Percentiles rank a stretch among this genome's conserved stretches.
phyloP scores from a whole-genome alignment of 1,140 invertebrate species.

The Anadara kagoshimensis region DNA sequence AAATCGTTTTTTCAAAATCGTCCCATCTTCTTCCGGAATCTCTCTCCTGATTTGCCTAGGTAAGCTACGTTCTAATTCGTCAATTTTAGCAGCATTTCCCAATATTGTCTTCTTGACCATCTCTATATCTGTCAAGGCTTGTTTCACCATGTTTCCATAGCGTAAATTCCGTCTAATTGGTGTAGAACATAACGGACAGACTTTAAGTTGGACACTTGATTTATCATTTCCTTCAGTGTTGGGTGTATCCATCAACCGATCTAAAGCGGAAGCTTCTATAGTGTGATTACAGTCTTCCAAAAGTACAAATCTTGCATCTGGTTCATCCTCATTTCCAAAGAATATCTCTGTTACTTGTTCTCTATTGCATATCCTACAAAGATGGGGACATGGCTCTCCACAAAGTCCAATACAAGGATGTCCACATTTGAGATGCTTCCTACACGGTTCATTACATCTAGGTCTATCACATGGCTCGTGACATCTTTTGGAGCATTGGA shows the following conservation, averaged over 20 bases:
- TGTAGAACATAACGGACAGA: conserved; percentile 80
- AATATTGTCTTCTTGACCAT: conserved; percentile 38
- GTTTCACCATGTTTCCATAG: conserved; percentile 79
- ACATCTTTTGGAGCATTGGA: conserved; percentile 78
- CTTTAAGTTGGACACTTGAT: conserved; percentile 75
- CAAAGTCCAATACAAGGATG: conserved; percentile 80
- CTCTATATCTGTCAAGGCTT: conserved; percentile 45
- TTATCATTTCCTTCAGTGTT: conserved; percentile 65
- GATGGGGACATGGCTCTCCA: conserved; percentile 77
- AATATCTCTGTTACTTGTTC: conserved; percentile 78
- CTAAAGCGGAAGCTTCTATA: conserved; percentile 46
- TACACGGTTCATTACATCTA: conserved; percentile 49
- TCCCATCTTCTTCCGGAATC: background rate
- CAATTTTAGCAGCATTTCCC: conserved; percentile 17
- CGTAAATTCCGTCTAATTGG: conserved; percentile 78
- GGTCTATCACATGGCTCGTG: conserved; percentile 75
- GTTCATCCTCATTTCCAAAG: conserved; percentile 73
- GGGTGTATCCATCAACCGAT: conserved; percentile 76
- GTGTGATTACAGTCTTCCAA: conserved; percentile 57
- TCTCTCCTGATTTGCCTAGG: conserved; percentile 3
- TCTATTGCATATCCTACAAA: conserved; percentile 52
- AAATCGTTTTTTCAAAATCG: conserved; percentile 8
- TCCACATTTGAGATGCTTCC: conserved; percentile 74
- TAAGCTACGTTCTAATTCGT: background rate
- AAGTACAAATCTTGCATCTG: conserved; percentile 52